These are phyloP conservation scores for Ochropacha duplaris DNA, from an alignment of 2,888 invertebrate genomes.

Conservation along the genomic window DNA sequence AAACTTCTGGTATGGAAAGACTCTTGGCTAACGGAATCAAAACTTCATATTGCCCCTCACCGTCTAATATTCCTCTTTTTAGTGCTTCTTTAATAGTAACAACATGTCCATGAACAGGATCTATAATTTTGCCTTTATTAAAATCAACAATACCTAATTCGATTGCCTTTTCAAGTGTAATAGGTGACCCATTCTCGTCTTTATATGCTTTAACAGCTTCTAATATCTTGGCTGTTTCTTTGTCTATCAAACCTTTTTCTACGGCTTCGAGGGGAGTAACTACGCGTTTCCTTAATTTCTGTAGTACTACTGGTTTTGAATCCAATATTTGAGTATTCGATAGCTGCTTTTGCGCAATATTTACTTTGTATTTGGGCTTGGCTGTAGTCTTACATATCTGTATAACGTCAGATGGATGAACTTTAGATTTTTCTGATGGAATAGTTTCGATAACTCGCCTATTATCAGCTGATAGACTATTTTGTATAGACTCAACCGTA, in stretches of 20 bases:
- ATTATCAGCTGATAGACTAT: slow-evolving; percentile 65
- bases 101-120: slow-evolving; percentile 91
- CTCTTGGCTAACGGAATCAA: slow-evolving; percentile 91
- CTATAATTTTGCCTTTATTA: slow-evolving; percentile 89
- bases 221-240: slow-evolving; percentile 87
- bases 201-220: slow-evolving; percentile 83
- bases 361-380: slow-evolving; percentile 87
- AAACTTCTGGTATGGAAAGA: slow-evolving; percentile 91
- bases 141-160: slow-evolving; percentile 87
- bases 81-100: slow-evolving; percentile 93
- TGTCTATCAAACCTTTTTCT: slow-evolving; percentile 90
- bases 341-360: slow-evolving; percentile 84
- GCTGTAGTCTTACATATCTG: slow-evolving; percentile 82
- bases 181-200: slow-evolving; percentile 81
- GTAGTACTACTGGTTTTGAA: slow-evolving; percentile 87
- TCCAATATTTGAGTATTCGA: slow-evolving; percentile 83
- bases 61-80: slow-evolving; percentile 90
- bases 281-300: slow-evolving; percentile 90
- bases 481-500: slow-evolving; percentile 79
- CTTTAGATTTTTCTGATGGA: slow-evolving; percentile 39
- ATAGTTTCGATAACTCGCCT: slow-evolving; percentile 42
- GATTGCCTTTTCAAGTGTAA: slow-evolving; percentile 90
- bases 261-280: slow-evolving; percentile 90
- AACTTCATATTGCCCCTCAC: slow-evolving; percentile 88
- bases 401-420: slow-evolving; percentile 74